These are phyloP conservation scores for Turdus rufiventris DNA, from an alignment of 2,113 vertebrate species.

Conservation along the genomic window DNA sequence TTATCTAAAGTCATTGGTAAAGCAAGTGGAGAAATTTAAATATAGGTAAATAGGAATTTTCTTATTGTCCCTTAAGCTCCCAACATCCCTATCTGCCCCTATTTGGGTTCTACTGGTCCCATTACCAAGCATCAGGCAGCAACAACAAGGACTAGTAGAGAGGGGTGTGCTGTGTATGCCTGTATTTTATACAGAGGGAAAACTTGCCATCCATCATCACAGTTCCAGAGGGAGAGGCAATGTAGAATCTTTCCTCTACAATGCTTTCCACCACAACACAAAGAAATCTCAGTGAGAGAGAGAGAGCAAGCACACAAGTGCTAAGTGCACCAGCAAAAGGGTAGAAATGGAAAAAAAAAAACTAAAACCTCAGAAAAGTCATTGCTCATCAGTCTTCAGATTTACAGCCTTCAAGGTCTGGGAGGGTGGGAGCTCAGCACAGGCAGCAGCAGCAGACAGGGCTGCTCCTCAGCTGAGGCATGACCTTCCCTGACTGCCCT, in stretches of 20 bases:
- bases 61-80: neutral
- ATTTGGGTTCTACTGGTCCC: neutral
- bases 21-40: neutral
- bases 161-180: neutral
- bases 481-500: neutral
- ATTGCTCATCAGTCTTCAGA: neutral
- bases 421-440: neutral
- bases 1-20: neutral
- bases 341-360: neutral
- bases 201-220: neutral
- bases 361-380: neutral
- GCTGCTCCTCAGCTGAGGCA: neutral
- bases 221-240: neutral
- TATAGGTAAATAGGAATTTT: neutral
- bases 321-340: neutral
- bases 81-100: neutral
- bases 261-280: neutral
- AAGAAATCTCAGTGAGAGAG: neutral
- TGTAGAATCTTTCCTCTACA: neutral
- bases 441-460: neutral
- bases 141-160: neutral
- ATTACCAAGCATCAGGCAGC: neutral
- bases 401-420: neutral
- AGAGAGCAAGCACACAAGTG: neutral
- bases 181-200: neutral